These are phyloP conservation scores for Lottia gigantea DNA, from an alignment of 2,888 invertebrate species.

Conservation along the genomic window DNA sequence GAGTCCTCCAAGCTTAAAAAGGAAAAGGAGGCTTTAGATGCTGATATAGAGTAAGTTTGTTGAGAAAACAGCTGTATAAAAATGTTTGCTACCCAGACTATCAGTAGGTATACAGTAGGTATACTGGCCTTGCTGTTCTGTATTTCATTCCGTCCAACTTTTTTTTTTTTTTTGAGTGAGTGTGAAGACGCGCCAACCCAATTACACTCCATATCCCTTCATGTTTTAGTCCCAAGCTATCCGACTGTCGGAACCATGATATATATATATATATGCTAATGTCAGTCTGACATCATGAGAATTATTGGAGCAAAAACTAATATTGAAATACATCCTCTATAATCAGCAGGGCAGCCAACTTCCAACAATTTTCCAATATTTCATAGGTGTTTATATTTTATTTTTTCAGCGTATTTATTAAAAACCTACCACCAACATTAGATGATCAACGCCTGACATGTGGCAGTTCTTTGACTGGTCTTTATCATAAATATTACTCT, in stretches of 20 bases:
- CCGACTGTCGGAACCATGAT: too few species aligned
- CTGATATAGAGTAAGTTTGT: conserved; percentile 7
- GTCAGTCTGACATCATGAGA: too few species aligned
- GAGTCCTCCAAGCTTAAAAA: conserved; percentile 6
- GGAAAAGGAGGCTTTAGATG: conserved; percentile 8
- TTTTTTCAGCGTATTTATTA: background rate
- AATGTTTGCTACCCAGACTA: background rate
- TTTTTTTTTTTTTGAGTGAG: conserved; percentile 3
- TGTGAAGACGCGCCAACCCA: background rate
- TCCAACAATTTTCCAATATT: too few species aligned
- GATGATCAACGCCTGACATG: background rate
- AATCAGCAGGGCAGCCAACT: conserved; percentile 1
- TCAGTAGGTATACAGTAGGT: conserved; percentile 10
- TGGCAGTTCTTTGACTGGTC: background rate
- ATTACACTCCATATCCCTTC: too few species aligned
- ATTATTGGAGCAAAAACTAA: too few species aligned
- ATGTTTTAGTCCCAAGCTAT: too few species aligned
- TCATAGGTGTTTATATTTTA: background rate
- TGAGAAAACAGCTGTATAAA: background rate
- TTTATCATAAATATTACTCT: background rate
- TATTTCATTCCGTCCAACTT: background rate
- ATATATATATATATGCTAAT: too few species aligned
- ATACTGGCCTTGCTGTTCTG: conserved; percentile 9
- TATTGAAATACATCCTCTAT: too few species aligned
- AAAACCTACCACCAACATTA: background rate